Evolutionary conservation across 2,888 invertebrate genomes (phyloP).

Genomic region (Himalopsyche anomala): DNA sequence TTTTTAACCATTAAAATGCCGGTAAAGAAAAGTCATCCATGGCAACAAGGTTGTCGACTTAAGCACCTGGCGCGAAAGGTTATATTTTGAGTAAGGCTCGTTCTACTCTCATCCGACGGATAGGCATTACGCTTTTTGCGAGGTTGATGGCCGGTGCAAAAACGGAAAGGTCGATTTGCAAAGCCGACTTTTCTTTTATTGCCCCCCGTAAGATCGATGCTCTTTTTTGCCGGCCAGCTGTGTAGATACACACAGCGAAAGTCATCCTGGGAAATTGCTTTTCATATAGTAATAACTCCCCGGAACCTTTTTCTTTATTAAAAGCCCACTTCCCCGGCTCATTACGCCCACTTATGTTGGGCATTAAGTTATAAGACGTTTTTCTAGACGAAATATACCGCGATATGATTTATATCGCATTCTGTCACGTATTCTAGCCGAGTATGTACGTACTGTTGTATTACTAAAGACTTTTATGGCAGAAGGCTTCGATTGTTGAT

Average conservation of each 20-base stretch:
- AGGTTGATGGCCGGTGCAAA: constrained; percentile 6
- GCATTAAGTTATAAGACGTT: too few species aligned
- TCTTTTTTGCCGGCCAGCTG: constrained; percentile 15
- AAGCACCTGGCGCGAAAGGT: not conserved
- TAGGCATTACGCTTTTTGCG: not conserved
- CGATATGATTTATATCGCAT: too few species aligned
- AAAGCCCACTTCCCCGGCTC: not conserved
- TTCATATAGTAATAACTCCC: not conserved
- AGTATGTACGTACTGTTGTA: too few species aligned
- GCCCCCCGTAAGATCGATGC: constrained; percentile 15
- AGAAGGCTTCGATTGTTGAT: too few species aligned
- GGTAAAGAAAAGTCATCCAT: too few species aligned
- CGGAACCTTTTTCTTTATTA: not conserved
- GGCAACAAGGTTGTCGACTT: too few species aligned
- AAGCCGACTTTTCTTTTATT: constrained; percentile 37
- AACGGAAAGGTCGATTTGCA: constrained; percentile 37
- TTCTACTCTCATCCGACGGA: not conserved
- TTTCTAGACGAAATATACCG: too few species aligned
- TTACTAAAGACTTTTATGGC: too few species aligned
- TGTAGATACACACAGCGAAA: not conserved
- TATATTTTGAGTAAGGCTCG: constrained; percentile 1
- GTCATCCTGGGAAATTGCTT: not conserved
- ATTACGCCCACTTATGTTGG: too few species aligned
- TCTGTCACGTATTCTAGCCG: too few species aligned
- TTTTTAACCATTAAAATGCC: too few species aligned